These are phyloP conservation scores for Drosophila takahashii DNA, from an alignment of 1,140 invertebrate species.

Conservation along the genomic window DNA sequence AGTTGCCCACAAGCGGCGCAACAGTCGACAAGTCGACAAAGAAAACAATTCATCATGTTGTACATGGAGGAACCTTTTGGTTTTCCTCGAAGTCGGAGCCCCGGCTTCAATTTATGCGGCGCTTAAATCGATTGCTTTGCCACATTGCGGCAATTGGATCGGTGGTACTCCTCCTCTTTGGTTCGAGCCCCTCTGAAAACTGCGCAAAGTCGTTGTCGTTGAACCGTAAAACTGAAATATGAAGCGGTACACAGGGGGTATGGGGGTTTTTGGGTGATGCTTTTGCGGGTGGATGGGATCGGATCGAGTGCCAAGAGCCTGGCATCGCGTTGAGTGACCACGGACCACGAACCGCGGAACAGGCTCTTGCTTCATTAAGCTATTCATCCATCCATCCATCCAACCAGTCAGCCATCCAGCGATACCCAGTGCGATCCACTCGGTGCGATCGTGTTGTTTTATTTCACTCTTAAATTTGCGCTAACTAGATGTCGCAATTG, in stretches of 20 bases:
- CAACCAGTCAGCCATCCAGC: slow-evolving; percentile 42
- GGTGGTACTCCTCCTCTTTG: slow-evolving; percentile 10
- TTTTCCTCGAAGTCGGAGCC: slow-evolving; percentile 39
- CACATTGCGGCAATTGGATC: slow-evolving; percentile 76
- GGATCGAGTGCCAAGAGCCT: slow-evolving; percentile 30
- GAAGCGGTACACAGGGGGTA: slow-evolving; percentile 21
- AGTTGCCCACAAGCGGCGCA: slow-evolving; percentile 40
- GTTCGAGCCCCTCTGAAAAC: slow-evolving; percentile 14
- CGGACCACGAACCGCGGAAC: slow-evolving; percentile 43
- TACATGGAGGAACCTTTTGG: slow-evolving; percentile 75
- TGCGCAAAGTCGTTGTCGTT: slow-evolving; percentile 54
- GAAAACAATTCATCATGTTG: slow-evolving; percentile 81
- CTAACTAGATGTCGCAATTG: slow-evolving; percentile 82
- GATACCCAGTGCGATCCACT: slow-evolving; percentile 32
- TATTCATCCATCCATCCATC: slow-evolving; percentile 53
- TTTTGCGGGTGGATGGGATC: slow-evolving; percentile 65
- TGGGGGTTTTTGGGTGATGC: slow-evolving; percentile 47
- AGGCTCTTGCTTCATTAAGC: slow-evolving; percentile 74
- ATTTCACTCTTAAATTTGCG: slow-evolving; percentile 79
- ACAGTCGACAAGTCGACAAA: slow-evolving; percentile 79
- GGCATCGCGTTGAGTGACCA: slow-evolving; percentile 66
- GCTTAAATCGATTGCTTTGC: slow-evolving; percentile 82
- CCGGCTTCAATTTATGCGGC: slow-evolving; percentile 74
- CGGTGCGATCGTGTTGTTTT: slow-evolving; percentile 75
- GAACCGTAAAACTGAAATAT: slow-evolving; percentile 82